Percentiles rank a stretch among this genome's conserved stretches.
phyloP scores from a whole-genome alignment of 2,113 vertebrate species.

The Odobenus rosmarus region DNA sequence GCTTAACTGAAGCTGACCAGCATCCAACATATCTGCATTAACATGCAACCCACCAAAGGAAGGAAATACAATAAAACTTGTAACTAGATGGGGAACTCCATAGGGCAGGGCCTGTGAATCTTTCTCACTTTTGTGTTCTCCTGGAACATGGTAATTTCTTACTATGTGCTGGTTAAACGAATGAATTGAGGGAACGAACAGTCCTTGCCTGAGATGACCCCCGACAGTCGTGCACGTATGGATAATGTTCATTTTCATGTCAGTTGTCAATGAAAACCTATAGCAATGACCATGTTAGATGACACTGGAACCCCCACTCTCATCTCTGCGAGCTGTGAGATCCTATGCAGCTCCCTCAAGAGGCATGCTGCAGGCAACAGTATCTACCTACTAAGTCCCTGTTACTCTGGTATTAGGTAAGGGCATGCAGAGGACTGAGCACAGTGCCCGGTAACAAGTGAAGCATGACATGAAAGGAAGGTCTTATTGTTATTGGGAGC shows the following conservation, averaged over 20 bases:
- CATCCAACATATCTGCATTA: not conserved
- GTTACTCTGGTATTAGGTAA: not conserved
- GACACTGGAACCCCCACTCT: not conserved
- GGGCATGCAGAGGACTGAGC: not conserved
- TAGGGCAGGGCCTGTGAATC: not conserved
- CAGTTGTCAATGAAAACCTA: not conserved
- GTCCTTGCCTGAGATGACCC: not conserved
- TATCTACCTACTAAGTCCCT: not conserved
- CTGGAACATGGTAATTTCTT: not conserved
- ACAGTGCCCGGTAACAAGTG: not conserved
- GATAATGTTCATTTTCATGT: not conserved
- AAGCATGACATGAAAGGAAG: not conserved
- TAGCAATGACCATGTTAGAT: not conserved
- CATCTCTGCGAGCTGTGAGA: not conserved
- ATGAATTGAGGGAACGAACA: not conserved
- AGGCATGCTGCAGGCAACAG: not conserved
- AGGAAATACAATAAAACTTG: not conserved
- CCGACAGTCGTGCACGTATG: fast-evolving
- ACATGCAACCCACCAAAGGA: not conserved
- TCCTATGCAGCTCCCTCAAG: not conserved
- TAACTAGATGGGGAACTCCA: not conserved
- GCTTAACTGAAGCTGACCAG: not conserved
- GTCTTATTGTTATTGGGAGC: not conserved
- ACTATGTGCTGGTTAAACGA: not conserved
- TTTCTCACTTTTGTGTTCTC: not conserved